phyloP scores from a whole-genome alignment of 2,113 vertebrate genomes.

The Corvus hawaiiensis region DNA sequence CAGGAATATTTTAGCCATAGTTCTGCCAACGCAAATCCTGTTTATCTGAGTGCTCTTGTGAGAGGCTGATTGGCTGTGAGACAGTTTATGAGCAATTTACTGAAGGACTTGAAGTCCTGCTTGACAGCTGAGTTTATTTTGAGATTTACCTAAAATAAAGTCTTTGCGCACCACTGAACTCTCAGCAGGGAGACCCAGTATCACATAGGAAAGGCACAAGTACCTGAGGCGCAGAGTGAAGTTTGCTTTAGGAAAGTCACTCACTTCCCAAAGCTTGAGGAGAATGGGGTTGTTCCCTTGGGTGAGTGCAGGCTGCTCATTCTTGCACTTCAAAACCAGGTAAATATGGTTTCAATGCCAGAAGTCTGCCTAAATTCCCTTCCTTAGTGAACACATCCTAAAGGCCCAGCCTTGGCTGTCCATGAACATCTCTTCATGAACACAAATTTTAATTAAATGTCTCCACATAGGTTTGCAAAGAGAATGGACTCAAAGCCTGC shows the following conservation, averaged over 20 bases:
- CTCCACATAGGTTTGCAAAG: accelerated
- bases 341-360: not conserved
- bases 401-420: not conserved
- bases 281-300: not conserved
- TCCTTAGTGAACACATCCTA: not conserved
- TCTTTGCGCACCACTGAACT: not conserved
- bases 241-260: not conserved
- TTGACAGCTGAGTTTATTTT: not conserved
- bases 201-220: not conserved
- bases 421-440: not conserved
- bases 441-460: not conserved
- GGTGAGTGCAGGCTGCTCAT: not conserved
- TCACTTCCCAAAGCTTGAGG: not conserved
- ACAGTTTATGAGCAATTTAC: not conserved
- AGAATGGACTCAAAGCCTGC: not conserved
- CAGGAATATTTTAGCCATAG: conserved; percentile 12
- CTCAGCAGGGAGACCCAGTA: not conserved
- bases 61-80: not conserved
- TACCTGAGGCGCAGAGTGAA: not conserved
- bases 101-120: not conserved
- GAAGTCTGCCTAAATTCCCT: not conserved
- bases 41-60: conserved; percentile 4
- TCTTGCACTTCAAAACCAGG: not conserved
- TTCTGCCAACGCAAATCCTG: conserved; percentile 25
- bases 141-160: not conserved